phyloP scores from a whole-genome alignment of 2,797 vertebrate species.

The Coilia nasus region DNA sequence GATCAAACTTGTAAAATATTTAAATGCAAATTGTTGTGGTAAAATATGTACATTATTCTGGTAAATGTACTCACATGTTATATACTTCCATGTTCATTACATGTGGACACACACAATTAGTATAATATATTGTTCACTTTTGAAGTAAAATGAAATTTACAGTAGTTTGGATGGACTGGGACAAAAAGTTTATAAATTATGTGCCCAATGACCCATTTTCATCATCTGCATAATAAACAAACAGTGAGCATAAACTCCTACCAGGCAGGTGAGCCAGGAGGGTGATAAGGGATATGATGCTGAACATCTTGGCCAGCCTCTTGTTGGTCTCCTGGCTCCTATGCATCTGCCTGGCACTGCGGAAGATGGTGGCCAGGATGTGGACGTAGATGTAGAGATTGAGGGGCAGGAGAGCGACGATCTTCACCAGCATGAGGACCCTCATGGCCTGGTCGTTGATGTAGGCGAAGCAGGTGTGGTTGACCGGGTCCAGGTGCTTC shows the following conservation, averaged over 20 bases:
- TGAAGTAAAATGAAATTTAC: too few relatives aligned
- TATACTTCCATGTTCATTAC: background rate
- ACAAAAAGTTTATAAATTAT: background rate
- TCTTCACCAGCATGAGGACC: conserved; percentile 56
- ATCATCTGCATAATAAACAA: background rate
- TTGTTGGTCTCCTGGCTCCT: conserved; percentile 62
- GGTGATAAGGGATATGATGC: conserved; percentile 66
- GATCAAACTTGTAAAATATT: background rate
- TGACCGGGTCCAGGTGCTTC: conserved; percentile 56
- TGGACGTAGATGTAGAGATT: conserved; percentile 65
- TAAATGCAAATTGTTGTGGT: background rate
- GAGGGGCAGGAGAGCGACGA: conserved; percentile 53
- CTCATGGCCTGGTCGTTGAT: conserved; percentile 59
- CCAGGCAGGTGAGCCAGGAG: conserved; percentile 65
- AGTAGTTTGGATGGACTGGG: too few relatives aligned
- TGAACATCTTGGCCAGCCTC: conserved; percentile 62
- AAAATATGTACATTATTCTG: background rate
- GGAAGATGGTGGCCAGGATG: conserved; percentile 57
- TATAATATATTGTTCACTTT: background rate
- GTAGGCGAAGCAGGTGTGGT: conserved; percentile 68
- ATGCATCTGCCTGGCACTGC: conserved; percentile 62
- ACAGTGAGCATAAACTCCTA: conserved; percentile 35
- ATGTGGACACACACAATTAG: background rate
- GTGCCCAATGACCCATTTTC: background rate
- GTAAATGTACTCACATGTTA: background rate